Conservation (phyloP, 2,113 vertebrate species). For the Pheucticus melanocephalus region DNA sequence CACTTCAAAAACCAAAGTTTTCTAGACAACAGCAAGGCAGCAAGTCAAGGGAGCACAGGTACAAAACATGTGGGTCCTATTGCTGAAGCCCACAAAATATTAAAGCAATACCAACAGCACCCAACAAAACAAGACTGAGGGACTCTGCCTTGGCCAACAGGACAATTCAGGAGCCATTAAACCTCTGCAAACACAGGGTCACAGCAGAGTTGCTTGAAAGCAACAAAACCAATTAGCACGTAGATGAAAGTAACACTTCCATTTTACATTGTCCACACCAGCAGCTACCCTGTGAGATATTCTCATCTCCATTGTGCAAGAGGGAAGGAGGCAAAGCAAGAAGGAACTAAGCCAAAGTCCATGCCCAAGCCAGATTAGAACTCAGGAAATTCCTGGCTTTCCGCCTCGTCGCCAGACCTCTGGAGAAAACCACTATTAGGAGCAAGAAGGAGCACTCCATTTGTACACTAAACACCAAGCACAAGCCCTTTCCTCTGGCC, state of each 20-base stretch:
- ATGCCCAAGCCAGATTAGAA: constrained; percentile 44
- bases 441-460: background rate
- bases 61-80: background rate
- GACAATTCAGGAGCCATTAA: background rate
- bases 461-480: background rate
- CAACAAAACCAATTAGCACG: background rate
- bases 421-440: background rate
- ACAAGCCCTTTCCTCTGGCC: constrained; percentile 12
- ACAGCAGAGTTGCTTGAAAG: background rate
- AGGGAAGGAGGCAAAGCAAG: background rate
- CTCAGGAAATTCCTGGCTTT: constrained; percentile 52
- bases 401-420: background rate
- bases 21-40: background rate
- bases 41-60: background rate
- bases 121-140: background rate
- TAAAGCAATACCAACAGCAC: background rate
- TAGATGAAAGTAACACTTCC: background rate
- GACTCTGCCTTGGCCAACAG: background rate
- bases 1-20: background rate
- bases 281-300: background rate
- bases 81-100: background rate
- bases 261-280: background rate
- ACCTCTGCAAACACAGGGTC: background rate
- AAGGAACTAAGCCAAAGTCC: background rate
- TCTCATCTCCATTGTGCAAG: background rate